Evolutionary conservation across 2,888 invertebrate genomes (phyloP).

Genomic region (Polymixis lichenea): DNA sequence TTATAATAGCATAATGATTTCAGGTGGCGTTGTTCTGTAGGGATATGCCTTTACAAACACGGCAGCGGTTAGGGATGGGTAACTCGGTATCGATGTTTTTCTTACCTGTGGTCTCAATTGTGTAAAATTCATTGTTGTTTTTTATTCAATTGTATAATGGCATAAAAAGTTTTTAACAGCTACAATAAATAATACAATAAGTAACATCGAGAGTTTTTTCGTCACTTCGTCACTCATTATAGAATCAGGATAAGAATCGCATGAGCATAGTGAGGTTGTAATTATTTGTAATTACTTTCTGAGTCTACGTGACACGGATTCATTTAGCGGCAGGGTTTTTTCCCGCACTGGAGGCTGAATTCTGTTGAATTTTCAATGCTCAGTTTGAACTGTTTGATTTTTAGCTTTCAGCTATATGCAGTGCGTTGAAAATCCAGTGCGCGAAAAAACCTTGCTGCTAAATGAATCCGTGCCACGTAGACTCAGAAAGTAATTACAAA

Average conservation of each 20-base stretch:
- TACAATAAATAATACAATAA: not conserved
- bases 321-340: too few relatives aligned
- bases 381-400: too few relatives aligned
- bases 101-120: not conserved
- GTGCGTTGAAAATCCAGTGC: too few relatives aligned
- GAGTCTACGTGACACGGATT: too few relatives aligned
- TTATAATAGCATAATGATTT: slow-evolving; percentile 90
- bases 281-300: too few relatives aligned
- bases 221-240: not conserved
- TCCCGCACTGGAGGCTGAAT: too few relatives aligned
- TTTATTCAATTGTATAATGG: not conserved
- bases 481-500: too few relatives aligned
- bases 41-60: slow-evolving; percentile 71
- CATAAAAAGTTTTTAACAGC: too few relatives aligned
- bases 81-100: slow-evolving; percentile 33
- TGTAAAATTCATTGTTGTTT: not conserved
- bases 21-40: slow-evolving; percentile 86
- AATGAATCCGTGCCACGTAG: too few relatives aligned
- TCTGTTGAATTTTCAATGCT: too few relatives aligned
- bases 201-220: not conserved
- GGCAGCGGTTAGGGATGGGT: slow-evolving; percentile 60
- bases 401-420: too few relatives aligned
- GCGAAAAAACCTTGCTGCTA: too few relatives aligned
- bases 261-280: not conserved
- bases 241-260: not conserved